Conservation (phyloP, 2,113 vertebrate genomes). For the Nesoenas mayeri region DNA sequence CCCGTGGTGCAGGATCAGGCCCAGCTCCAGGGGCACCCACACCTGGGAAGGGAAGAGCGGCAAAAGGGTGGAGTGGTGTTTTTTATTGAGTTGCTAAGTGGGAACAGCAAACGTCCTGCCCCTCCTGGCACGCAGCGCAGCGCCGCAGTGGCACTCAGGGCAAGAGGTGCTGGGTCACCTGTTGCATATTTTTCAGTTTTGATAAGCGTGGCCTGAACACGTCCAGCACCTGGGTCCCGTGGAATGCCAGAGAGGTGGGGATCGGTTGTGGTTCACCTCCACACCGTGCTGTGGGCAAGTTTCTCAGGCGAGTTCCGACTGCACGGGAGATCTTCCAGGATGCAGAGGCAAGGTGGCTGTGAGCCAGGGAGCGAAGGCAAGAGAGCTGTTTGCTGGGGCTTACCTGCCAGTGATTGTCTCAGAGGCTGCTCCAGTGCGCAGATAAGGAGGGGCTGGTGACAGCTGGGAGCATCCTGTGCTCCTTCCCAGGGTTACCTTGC, state of each 20-base stretch:
- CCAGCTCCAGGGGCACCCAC: not conserved
- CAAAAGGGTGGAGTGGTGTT: not conserved
- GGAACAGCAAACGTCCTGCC: not conserved
- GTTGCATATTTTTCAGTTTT: not conserved
- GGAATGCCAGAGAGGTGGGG: not conserved
- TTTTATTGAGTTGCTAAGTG: not conserved
- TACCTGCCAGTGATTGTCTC: not conserved
- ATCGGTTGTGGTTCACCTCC: not conserved
- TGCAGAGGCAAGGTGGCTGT: not conserved
- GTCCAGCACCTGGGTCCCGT: not conserved
- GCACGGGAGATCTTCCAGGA: not conserved
- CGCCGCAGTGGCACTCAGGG: rapidly evolving
- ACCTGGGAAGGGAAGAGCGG: not conserved
- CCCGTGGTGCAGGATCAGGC: not conserved
- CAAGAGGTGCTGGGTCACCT: not conserved
- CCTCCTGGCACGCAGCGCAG: rapidly evolving
- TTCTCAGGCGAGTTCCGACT: not conserved
- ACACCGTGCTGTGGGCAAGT: rapidly evolving
- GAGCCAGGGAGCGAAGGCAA: not conserved
- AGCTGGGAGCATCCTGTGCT: not conserved
- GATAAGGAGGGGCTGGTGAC: not conserved
- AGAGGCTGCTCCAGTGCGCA: not conserved
- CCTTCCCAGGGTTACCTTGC: rapidly evolving
- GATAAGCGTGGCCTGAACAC: not conserved
- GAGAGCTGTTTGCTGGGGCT: not conserved